phyloP scores from a whole-genome alignment of 2,797 vertebrate species.

The Phoebastria nigripes region DNA sequence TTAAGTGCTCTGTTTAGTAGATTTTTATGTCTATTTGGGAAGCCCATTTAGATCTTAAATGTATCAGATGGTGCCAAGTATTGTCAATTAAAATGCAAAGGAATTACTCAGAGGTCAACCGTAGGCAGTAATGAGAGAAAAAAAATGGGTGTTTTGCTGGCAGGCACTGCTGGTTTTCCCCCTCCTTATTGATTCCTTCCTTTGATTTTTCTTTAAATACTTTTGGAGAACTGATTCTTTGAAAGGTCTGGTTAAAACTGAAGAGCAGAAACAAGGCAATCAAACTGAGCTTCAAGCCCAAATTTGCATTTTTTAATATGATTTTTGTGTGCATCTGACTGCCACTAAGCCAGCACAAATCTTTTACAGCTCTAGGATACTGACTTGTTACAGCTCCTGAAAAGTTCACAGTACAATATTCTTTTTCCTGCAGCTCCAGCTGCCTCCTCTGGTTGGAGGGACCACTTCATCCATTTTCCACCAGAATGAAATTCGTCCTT shows the following conservation, averaged over 20 bases:
- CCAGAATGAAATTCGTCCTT: neutral
- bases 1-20: neutral
- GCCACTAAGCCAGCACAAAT: neutral
- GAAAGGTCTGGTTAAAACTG: neutral
- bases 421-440: neutral
- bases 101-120: neutral
- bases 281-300: neutral
- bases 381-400: neutral
- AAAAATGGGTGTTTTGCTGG: neutral
- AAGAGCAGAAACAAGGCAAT: neutral
- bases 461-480: neutral
- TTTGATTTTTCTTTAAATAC: neutral
- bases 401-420: neutral
- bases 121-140: neutral
- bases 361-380: neutral
- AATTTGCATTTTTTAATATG: neutral
- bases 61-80: neutral
- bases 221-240: neutral
- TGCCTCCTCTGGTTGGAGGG: neutral
- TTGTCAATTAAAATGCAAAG: neutral
- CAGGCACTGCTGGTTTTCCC: neutral
- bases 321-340: neutral
- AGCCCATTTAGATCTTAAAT: neutral
- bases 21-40: neutral
- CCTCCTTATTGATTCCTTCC: neutral